Evolutionary conservation across 2,888 invertebrate genomes (phyloP), one percentile per base, ranked within the genome.

Genomic region (Meganola albula): DNA sequence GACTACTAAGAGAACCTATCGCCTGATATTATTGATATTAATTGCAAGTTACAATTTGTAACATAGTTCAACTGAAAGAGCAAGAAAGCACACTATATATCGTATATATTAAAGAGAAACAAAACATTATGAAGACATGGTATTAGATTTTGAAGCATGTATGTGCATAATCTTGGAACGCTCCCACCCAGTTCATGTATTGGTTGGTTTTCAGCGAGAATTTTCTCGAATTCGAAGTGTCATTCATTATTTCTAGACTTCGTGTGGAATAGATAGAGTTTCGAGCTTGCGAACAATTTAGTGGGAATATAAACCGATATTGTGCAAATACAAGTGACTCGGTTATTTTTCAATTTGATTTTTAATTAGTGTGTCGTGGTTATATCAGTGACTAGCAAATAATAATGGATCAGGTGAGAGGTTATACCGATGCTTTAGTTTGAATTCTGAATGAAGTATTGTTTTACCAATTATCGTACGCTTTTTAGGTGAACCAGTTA

Each of bases 401-500:
- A 62, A 73, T 63, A 58, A 84, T 84, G 84, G 82, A 82, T 46
- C 71, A 82, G 82, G 84, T 84, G 55, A 68, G 74, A 78, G 80
- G 84, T 83, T 84, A 84, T 76, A 63, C 56, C 54, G 59, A 58
- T 51, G 43, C 56, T 58, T 45, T 40, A 34, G 45, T 42, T 25
- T 42, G 28, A 52, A 48, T 59, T 53, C 53, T 56, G 37, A 40
- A 31, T 48, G 37, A 51, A 49, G 43, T 41, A 36, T 25, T 29
- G n/a, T 42, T 32, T 40, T 39, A 42, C 13, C 38, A 38, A 42
- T 30, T 34, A 34, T 39, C 30, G 10, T 41, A 39, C 44, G 12
- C 28, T 36, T 82, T 78, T 44, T 69, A 96, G 96, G 94, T 93
- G 50, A 89, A 91, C 63, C 89, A 88, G 59, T 87, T 97, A 45